Percentiles rank a stretch among this genome's conserved stretches.
These are phyloP conservation scores for Pinctada fucata DNA, from an alignment of 2,888 invertebrate species.

Conservation along the genomic window DNA sequence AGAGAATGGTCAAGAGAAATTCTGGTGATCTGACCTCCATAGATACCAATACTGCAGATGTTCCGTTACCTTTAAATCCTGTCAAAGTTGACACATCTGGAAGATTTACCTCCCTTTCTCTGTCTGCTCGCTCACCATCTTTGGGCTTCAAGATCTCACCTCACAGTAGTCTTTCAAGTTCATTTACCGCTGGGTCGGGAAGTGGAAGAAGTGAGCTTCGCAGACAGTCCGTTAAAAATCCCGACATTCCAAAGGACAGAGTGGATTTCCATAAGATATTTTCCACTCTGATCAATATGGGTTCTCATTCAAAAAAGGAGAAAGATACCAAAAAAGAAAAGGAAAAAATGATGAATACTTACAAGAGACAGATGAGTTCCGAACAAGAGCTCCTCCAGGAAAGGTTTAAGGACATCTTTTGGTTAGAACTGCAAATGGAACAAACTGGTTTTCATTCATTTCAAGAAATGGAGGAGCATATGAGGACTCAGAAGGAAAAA, in stretches of 20 bases:
- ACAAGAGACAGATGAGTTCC: conserved; percentile 80
- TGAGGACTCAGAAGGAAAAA: conserved; percentile 85
- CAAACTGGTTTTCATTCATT: conserved; percentile 78
- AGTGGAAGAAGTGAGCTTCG: conserved; percentile 22
- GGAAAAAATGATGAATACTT: conserved; percentile 50
- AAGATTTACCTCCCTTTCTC: conserved; percentile 44
- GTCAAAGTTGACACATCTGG: conserved; percentile 61
- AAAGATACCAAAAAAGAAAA: conserved; percentile 64
- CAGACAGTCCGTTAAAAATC: conserved; percentile 42
- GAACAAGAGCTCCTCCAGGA: conserved; percentile 93
- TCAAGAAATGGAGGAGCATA: conserved; percentile 87
- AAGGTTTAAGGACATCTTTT: conserved; percentile 91
- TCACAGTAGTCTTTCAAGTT: not conserved
- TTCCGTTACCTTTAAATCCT: conserved; percentile 52
- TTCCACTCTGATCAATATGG: conserved; percentile 85
- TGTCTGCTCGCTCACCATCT: conserved; percentile 9
- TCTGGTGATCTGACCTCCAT: conserved; percentile 54
- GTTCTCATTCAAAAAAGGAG: conserved; percentile 75
- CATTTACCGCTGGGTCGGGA: conserved; percentile 11
- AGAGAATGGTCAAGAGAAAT: conserved; percentile 57
- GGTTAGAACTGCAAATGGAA: conserved; percentile 93
- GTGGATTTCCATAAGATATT: conserved; percentile 80
- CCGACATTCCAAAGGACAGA: conserved; percentile 66
- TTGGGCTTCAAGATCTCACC: conserved; percentile 17
- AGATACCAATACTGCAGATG: conserved; percentile 48